Evolutionary conservation across 92 coral and sea anemone species (phyloP), one percentile per base, ranked within the genome.

Genomic region (Epizoanthus rinbou): DNA sequence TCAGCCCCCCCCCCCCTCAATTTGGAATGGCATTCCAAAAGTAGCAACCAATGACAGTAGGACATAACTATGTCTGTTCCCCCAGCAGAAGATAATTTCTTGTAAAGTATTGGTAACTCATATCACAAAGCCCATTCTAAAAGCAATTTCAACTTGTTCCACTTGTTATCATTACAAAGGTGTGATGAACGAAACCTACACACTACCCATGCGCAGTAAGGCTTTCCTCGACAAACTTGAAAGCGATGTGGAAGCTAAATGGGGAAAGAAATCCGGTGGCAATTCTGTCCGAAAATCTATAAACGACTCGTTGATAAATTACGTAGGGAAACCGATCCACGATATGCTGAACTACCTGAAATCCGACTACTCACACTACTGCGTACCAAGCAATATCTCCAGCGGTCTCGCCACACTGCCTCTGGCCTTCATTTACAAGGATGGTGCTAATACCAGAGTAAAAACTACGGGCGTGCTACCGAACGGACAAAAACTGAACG

Each of bases 351-450:
- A 88, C 5, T 97, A 86, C 76, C 80, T 97, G 41, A 86, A 92
- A 82, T 57, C 85, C 64, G 86, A 97, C 64, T 92, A 97, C 59
- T 85, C 95, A 1, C 85, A 80, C 71, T 85, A 92, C 90, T 97
- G 99, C 57, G 99, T 97, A 5, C 95, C 98, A 6, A 92, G 95
- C 74, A 92, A 92, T 66, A 85, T 97, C 47, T 94, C 99, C 35
- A 97, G 99, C 63, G 99, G 99, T 8, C 89, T 97, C 1, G 98
- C 99, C 6, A 90, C 88, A 6, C 88, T 97, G 3, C 99, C 99
- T 4, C 64, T 97, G 65, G 75, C 86, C 8, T 94, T 84, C 52
- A 91, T 97, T 9, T 97, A 94, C 85, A 76, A 59, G 15, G 89
- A 92, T 80, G 94, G 95, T 3, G 81, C 50, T 9, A 87, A 83